These are phyloP conservation scores for Hafferia zeledoni DNA, from an alignment of 2,797 vertebrate genomes.

Conservation along the genomic window DNA sequence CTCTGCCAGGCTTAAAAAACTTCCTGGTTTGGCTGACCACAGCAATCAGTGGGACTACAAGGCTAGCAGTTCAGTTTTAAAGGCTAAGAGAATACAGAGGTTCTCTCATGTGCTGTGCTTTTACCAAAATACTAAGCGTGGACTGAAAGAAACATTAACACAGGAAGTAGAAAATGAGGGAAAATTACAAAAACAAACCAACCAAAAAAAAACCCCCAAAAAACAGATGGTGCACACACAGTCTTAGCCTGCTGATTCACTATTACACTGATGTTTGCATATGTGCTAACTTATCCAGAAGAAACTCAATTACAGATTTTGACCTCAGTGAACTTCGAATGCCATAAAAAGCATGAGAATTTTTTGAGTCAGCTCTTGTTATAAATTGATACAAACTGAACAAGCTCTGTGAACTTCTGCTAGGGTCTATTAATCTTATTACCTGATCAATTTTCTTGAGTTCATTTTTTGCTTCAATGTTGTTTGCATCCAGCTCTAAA, in stretches of 20 bases:
- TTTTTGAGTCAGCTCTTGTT: neutral
- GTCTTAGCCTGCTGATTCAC: neutral
- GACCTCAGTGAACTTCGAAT: neutral
- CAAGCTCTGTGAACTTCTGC: neutral
- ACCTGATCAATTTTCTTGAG: slow-evolving; percentile 89
- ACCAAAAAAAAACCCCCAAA: neutral
- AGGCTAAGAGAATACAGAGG: neutral
- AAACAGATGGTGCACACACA: neutral
- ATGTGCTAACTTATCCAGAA: neutral
- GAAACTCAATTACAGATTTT: neutral
- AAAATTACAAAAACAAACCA: neutral
- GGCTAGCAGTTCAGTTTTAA: neutral
- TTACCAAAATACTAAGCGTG: neutral
- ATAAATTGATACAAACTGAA: neutral
- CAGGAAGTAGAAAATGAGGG: neutral
- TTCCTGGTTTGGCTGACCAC: neutral
- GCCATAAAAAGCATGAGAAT: neutral
- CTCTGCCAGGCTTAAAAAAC: neutral
- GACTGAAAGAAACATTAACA: neutral
- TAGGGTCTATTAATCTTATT: neutral
- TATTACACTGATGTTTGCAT: neutral
- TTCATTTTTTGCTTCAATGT: slow-evolving; percentile 88
- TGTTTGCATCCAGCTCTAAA: slow-evolving; percentile 87
- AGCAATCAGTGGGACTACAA: neutral
- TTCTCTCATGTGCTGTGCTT: neutral